Percentiles rank a stretch among this genome's conserved stretches.
Conservation (phyloP, 64 coral and sea anemone genomes). For the Pachyseris speciosa region DNA sequence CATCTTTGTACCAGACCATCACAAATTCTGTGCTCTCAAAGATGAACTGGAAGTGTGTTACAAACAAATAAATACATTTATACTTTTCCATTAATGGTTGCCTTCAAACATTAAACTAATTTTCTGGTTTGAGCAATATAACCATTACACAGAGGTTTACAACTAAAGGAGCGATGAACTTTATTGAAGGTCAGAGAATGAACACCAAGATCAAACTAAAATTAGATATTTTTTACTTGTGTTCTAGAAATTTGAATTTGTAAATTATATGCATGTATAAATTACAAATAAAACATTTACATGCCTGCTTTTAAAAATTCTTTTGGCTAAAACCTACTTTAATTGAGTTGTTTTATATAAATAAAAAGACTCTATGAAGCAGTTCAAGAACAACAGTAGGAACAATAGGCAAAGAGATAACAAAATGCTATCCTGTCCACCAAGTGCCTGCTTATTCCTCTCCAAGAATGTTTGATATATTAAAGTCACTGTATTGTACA, state of each 20-base stretch:
- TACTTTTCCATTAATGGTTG: background rate
- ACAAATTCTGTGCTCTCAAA: background rate
- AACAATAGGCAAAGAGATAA: conserved; percentile 59
- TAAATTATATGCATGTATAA: conserved; percentile 87
- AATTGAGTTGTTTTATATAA: conserved; percentile 95
- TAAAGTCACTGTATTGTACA: conserved; percentile 80
- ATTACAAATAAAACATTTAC: conserved; percentile 98
- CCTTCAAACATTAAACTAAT: background rate
- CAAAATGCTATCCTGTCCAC: conserved; percentile 3
- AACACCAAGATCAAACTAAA: background rate
- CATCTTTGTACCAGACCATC: background rate
- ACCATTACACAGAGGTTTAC: conserved; percentile 8
- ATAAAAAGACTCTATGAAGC: conserved; percentile 89
- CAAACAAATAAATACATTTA: conserved; percentile 8
- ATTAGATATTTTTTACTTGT: background rate
- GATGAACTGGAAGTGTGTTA: background rate
- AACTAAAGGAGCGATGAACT: background rate
- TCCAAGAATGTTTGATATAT: conserved; percentile 44
- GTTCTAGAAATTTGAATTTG: conserved; percentile 72
- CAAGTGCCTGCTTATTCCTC: background rate
- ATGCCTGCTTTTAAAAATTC: conserved; percentile 98
- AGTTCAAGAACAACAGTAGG: conserved; percentile 66
- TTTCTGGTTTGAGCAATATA: background rate
- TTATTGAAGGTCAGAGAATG: background rate
- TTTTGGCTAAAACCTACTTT: conserved; percentile 92